Evolutionary conservation across 2,888 invertebrate species (phyloP).

Genomic region (Lagria hirta): DNA sequence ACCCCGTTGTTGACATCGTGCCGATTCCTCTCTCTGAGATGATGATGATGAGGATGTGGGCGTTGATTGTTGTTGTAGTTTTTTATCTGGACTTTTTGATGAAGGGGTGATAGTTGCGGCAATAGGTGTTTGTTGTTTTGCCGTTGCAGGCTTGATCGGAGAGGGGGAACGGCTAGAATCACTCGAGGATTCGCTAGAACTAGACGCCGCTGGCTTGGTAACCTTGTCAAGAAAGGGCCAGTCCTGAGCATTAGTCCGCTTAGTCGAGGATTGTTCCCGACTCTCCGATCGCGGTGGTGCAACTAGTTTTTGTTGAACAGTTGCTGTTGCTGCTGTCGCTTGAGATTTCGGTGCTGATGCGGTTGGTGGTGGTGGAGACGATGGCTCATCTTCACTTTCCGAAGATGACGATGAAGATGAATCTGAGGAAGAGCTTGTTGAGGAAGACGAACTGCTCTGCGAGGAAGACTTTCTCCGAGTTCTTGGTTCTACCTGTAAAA

Average conservation of each 20-base stretch:
- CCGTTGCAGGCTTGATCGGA: conserved; percentile 30
- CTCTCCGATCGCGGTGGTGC: conserved; percentile 50
- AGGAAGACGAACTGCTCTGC: conserved; percentile 59
- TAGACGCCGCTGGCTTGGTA: conserved; percentile 66
- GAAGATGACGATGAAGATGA: conserved; percentile 59
- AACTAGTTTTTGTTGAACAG: too few species aligned
- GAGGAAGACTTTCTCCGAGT: conserved; percentile 61
- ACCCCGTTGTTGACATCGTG: too few species aligned
- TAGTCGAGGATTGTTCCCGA: conserved; percentile 44
- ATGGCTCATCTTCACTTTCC: conserved; percentile 60
- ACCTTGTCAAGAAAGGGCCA: conserved; percentile 81
- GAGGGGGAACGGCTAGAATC: conserved; percentile 50
- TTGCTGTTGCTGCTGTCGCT: too few species aligned
- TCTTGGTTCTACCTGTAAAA: too few species aligned
- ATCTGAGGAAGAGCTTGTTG: conserved; percentile 54
- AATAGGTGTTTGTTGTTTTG: conserved; percentile 23
- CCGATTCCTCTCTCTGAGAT: conserved; percentile 77
- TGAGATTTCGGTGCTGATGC: too few species aligned
- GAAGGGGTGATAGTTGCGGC: too few species aligned
- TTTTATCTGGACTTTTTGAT: conserved; percentile 42
- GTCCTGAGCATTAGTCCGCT: conserved; percentile 58
- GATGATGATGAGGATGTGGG: conserved; percentile 52
- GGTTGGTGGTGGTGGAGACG: conserved; percentile 23
- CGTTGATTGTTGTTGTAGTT: conserved; percentile 13
- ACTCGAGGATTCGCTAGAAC: conserved; percentile 59